Conservation (phyloP, 2,113 vertebrate species). For the Calypte anna region DNA sequence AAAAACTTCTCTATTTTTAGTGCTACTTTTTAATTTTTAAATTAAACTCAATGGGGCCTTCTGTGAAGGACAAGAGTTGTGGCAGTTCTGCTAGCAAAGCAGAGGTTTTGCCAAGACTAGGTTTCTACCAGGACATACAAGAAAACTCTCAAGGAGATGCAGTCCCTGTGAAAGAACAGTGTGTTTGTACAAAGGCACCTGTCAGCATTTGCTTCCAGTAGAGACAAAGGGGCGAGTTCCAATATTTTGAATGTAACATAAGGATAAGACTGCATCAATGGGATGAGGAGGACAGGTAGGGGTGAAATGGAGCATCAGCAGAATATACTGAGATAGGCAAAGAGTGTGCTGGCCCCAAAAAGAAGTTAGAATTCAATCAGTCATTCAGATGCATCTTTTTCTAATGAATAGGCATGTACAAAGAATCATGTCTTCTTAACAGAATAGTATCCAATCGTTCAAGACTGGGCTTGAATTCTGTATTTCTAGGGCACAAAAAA, state of each 20-base stretch:
- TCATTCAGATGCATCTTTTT: not conserved
- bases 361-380: not conserved
- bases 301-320: not conserved
- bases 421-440: not conserved
- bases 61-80: not conserved
- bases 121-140: not conserved
- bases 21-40: slow-evolving; percentile 18
- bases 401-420: not conserved
- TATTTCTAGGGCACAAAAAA: not conserved
- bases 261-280: not conserved
- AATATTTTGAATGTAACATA: not conserved
- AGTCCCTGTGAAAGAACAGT: not conserved
- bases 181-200: not conserved
- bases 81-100: not conserved
- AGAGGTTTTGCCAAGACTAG: not conserved
- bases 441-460: not conserved
- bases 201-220: not conserved
- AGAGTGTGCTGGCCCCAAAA: not conserved
- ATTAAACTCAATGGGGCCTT: not conserved
- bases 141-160: not conserved
- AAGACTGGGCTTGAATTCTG: not conserved
- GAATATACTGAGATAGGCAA: not conserved
- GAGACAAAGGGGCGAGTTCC: not conserved
- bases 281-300: not conserved
- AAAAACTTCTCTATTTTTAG: slow-evolving; percentile 28